These are phyloP conservation scores for Drosophila fulvimacula DNA, from an alignment of 2,888 invertebrate genomes.

Conservation along the genomic window DNA sequence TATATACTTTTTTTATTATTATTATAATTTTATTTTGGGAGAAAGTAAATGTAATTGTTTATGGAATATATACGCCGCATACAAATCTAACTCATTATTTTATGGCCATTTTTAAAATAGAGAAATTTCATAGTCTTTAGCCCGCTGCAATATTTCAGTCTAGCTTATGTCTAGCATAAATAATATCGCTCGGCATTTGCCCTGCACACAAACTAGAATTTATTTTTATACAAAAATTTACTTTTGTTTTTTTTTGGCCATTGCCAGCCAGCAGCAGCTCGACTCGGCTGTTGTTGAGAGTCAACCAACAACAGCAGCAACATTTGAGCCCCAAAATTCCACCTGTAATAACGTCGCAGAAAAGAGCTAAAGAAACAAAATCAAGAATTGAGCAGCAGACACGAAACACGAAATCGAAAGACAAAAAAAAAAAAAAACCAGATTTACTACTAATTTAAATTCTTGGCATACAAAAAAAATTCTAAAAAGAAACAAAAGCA, in stretches of 20 bases:
- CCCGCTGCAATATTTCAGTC: constrained; percentile 18
- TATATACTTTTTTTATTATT: background rate
- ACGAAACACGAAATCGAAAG: constrained; percentile 64
- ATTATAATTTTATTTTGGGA: constrained; percentile 8
- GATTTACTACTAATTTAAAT: constrained; percentile 81
- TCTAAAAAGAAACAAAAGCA: constrained; percentile 46
- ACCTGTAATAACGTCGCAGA: constrained; percentile 76
- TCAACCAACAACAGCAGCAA: constrained; percentile 11
- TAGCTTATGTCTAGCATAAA: constrained; percentile 26
- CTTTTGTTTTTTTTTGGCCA: constrained; percentile 13
- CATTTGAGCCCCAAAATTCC: constrained; percentile 52
- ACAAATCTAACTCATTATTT: constrained; percentile 16
- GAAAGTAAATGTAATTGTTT: constrained; percentile 34
- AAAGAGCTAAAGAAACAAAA: constrained; percentile 48
- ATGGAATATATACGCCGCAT: constrained; percentile 3
- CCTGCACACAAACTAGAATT: constrained; percentile 52
- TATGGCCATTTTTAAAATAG: constrained; percentile 9
- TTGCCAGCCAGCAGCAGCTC: constrained; percentile 14
- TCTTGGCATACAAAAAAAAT: constrained; percentile 72
- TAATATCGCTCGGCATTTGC: constrained; percentile 46
- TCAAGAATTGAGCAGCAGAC: constrained; percentile 55
- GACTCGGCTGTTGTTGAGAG: constrained; percentile 24
- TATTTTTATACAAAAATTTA: constrained; percentile 31
- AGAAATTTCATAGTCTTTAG: constrained; percentile 19
- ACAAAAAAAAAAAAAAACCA: constrained; percentile 60